Base-by-base conservation (phyloP, 1,140 invertebrate species). In the Phocides pigmalion region DNA sequence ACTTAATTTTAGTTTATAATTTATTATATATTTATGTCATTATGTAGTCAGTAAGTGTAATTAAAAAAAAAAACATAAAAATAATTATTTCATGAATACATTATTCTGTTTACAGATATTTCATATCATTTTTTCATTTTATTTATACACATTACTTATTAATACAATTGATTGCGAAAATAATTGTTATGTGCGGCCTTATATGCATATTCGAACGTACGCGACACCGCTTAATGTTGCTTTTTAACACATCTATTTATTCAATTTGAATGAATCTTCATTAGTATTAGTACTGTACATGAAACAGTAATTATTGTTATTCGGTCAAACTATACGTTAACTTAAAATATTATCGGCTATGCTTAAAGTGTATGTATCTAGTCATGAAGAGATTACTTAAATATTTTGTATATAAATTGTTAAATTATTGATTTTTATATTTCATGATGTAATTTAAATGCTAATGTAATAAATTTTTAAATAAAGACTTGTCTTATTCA, bases 391-490 rank as follows among this genome's bases (percentile, higher is more conserved):
- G 76, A 84, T 77, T 77, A 75, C 51, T 70, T 65, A 66, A 78
- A 77, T 84, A 79, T 81, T 86, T 84, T 89, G 86, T 89, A 86
- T 76, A 87, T 89, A 89, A 87, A 84, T 82, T 74, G 72, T 75
- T 78, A 59, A 72, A 82, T 74, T 73, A 77, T 70, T 59, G 61
- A 76, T 32, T 81, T 83, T 84, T 81, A 72, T 88, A 84, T 76
- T 81, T 70, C 25, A 28, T 81, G 74, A 72, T 80, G 72, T 82
- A 73, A 82, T 79, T 71, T 79, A 81, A 81, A 77, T 82, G 79
- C 74, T 80, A 79, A 79, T 8, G 12, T 35, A 84, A 86, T 88
- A 85, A 86, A 85, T 74, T 82, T 35, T 73, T 64, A 80, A 76
- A 77, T 61, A 47, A 62, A 58, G 44, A 56, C 12, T 58, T 14